phyloP scores from a whole-genome alignment of 2,797 vertebrate species.

The Mormyrops attenuatus region DNA sequence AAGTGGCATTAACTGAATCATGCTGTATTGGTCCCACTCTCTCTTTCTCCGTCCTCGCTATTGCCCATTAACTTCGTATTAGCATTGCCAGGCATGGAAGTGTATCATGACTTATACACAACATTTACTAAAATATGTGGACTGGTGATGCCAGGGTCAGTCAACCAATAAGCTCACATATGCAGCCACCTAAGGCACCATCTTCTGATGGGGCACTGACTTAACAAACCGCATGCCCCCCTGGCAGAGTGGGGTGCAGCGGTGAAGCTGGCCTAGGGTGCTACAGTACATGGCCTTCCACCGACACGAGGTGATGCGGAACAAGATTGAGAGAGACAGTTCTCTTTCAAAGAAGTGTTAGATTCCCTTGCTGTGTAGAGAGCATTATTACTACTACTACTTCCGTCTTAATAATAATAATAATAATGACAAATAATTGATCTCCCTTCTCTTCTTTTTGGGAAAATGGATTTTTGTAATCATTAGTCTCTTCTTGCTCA shows the following conservation, averaged over 20 bases:
- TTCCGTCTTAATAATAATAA: not conserved
- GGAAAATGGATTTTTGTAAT: not conserved
- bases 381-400: not conserved
- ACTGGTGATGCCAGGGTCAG: not conserved
- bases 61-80: not conserved
- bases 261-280: not conserved
- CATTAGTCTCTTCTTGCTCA: not conserved
- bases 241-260: not conserved
- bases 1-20: not conserved
- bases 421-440: not conserved
- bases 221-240: not conserved
- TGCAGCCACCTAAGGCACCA: not conserved
- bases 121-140: not conserved
- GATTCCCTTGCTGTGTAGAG: not conserved
- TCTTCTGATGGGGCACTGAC: not conserved
- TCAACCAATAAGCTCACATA: not conserved
- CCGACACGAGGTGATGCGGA: not conserved
- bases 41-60: not conserved
- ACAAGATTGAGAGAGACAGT: not conserved
- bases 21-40: not conserved
- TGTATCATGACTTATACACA: not conserved
- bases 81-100: not conserved
- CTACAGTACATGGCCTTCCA: not conserved
- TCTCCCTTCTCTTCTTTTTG: not conserved
- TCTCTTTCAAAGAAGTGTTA: not conserved